Evolutionary conservation across 2,888 invertebrate species (phyloP).

Genomic region (Agonopterix heracliana): DNA sequence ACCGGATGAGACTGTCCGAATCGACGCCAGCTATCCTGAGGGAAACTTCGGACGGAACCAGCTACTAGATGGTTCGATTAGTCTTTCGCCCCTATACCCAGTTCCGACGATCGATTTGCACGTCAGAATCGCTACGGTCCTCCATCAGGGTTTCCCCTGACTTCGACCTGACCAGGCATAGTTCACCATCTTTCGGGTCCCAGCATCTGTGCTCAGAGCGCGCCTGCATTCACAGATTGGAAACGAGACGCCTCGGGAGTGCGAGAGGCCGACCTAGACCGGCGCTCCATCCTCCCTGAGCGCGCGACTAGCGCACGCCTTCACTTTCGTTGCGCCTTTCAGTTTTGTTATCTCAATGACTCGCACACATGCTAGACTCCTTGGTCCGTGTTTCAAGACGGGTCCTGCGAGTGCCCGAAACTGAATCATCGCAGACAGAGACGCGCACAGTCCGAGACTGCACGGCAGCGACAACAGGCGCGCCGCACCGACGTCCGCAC

Average conservation of each 20-base stretch:
- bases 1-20: no score
- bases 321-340: slow-evolving; percentile 82
- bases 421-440: slow-evolving; percentile 50
- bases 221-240: slow-evolving; percentile 58
- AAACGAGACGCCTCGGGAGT: slow-evolving; percentile 76
- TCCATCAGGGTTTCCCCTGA: no score
- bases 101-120: slow-evolving; percentile 37
- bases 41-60: slow-evolving; percentile 82
- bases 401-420: slow-evolving; percentile 76
- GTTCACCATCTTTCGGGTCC: no score
- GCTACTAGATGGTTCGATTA: slow-evolving; percentile 2
- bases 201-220: slow-evolving; percentile 80
- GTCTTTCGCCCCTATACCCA: slow-evolving; percentile 76
- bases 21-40: slow-evolving; percentile 81
- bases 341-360: slow-evolving; percentile 78
- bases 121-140: slow-evolving; percentile 85
- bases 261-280: slow-evolving; percentile 56
- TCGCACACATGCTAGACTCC: slow-evolving; percentile 73
- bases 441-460: slow-evolving; percentile 40
- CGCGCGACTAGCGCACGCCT: slow-evolving; percentile 43
- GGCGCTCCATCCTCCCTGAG: slow-evolving; percentile 61
- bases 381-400: slow-evolving; percentile 77
- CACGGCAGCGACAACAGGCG: slow-evolving; percentile 21
- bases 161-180: no score
- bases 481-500: slow-evolving; percentile 37